Base-by-base conservation (phyloP, 2,113 vertebrate species). In the Brienomyrus longianalis region DNA sequence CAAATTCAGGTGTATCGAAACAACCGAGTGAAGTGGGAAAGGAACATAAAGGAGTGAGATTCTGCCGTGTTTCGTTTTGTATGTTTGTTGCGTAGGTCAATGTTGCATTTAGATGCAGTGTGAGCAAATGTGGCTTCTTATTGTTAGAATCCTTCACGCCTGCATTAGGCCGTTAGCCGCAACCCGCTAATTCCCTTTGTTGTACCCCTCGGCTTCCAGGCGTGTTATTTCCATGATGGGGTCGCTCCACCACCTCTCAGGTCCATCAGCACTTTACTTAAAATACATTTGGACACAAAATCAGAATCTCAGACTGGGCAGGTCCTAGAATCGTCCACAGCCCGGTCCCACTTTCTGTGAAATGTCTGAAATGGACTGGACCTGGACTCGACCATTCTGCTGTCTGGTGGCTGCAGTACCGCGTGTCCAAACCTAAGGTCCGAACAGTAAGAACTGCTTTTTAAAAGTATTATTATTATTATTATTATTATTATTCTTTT, bases 211-310 rank as follows among this genome's bases (percentile, higher is more conserved):
- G 1, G 9, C 66, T 35, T 11, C 11, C 66, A 13, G n/a, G n/a
- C 27, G n/a, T 13, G 6, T 80, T 80, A 43, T 80, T 43, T 70
- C n/a, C 10, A 70, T 43, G 74, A 80, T 43, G 74, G 74, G 74
- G 74, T 80, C 13, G 74, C 35, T 43, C 11, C 35, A 39, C 17
- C 74, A 80, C 74, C 74, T 80, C 74, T 80, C 74, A 80, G 74
- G 74, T 80, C 74, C 74, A 80, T 80, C 35, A 80, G 74, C 74
- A 80, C 74, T 80, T 80, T 80, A 80, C 74, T 80, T 70, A 80
- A 43, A 74, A 74, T 35, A 80, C 74, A 43, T 80, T 6, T 80
- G 74, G 35, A 80, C 31, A 6, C 35, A 19, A 43, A 48, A 47
- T n/a, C 43, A 23, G 45, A 45, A 84, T 84, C 45, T 45, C 45